A percentile compares a stretch with the other conserved stretches of the same genome.
Evolutionary conservation across 2,888 invertebrate species (phyloP).

Genomic region (Hypsopygia costalis): DNA sequence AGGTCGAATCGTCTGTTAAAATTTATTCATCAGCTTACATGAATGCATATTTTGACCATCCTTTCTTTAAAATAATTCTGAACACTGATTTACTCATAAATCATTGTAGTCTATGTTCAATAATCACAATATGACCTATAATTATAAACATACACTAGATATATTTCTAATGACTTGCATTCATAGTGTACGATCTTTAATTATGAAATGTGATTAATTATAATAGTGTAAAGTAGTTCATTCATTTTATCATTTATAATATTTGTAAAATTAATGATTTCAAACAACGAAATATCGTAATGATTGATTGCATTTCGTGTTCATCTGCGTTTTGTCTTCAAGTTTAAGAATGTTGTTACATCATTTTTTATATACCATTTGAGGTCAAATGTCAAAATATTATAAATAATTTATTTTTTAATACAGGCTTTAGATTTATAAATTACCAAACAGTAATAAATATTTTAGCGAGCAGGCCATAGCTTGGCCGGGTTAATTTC

Average conservation of each 20-base stretch:
- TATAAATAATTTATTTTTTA: no score
- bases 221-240: background rate
- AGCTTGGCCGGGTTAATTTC: no score
- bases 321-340: background rate
- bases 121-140: background rate
- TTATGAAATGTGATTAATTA: slow-evolving; percentile 4
- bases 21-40: no score
- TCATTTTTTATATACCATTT: background rate
- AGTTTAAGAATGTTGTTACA: background rate
- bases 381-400: background rate
- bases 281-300: slow-evolving; percentile 2
- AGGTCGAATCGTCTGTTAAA: no score
- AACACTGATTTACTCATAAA: no score
- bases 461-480: no score
- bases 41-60: no score
- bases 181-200: background rate
- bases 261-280: slow-evolving; percentile 6
- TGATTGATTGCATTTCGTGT: slow-evolving; percentile 1
- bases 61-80: no score
- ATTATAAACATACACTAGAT: no score
- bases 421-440: no score
- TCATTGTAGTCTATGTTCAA: no score
- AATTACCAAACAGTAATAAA: no score
- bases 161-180: background rate
- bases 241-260: slow-evolving; percentile 1